Conservation (phyloP, 2,113 vertebrate genomes). For the Sardina pilchardus region DNA sequence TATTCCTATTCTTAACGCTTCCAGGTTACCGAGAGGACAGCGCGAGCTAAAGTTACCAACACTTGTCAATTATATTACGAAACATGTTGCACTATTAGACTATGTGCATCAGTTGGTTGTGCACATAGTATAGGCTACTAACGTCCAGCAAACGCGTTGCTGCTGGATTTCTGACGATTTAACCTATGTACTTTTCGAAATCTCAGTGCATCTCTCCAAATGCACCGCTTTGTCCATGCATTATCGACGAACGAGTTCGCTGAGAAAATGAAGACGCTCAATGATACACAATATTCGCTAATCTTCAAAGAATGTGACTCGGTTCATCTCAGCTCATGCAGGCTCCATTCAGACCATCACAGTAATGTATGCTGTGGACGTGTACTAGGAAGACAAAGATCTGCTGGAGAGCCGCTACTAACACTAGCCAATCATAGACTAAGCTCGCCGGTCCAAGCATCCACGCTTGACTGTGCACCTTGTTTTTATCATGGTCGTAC, state of each 20-base stretch:
- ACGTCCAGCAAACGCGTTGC: not conserved
- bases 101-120: conserved; percentile 12
- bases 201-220: not conserved
- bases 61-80: not conserved
- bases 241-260: not conserved
- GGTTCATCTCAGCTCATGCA: not conserved
- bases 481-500: conserved; percentile 23
- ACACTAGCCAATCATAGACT: conserved; percentile 56
- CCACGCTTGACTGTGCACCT: conserved; percentile 7
- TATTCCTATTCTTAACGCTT: not conserved
- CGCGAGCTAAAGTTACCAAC: not conserved
- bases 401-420: conserved; percentile 37
- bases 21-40: not conserved
- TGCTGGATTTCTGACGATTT: not conserved
- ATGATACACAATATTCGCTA: conserved; percentile 15
- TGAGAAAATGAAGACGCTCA: not conserved
- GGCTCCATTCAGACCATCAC: conserved; percentile 32
- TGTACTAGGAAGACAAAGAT: conserved; percentile 36
- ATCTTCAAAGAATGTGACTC: conserved; percentile 36
- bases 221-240: not conserved
- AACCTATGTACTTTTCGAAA: not conserved
- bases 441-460: not conserved
- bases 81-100: conserved; percentile 11
- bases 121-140: not conserved
- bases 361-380: conserved; percentile 18